Percentiles rank a stretch among this genome's conserved stretches.
Evolutionary conservation across 1,140 invertebrate species (phyloP).

Genomic region (Agrilus planipennis): DNA sequence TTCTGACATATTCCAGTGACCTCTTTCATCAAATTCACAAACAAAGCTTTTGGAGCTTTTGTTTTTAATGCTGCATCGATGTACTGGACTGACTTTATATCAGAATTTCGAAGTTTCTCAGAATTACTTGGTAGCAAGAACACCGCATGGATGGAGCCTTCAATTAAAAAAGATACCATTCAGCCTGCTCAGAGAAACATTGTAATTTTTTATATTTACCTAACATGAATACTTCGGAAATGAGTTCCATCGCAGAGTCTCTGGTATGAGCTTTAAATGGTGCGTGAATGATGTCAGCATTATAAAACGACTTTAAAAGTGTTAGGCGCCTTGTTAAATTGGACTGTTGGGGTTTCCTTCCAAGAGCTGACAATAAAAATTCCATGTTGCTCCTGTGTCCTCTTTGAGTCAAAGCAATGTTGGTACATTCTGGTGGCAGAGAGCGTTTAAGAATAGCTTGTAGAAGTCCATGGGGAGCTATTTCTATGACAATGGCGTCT

Average conservation of each 20-base stretch:
- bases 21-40: constrained; percentile 23
- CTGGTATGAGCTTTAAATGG: constrained; percentile 21
- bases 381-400: constrained; percentile 67
- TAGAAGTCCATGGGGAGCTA: constrained; percentile 74
- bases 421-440: constrained; percentile 45
- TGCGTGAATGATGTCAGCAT: constrained; percentile 20
- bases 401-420: constrained; percentile 70
- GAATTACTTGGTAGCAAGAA: constrained; percentile 21
- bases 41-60: constrained; percentile 25
- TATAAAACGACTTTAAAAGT: constrained; percentile 20
- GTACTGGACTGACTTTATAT: constrained; percentile 26
- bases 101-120: constrained; percentile 11
- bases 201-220: too few species aligned
- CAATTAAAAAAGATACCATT: too few species aligned
- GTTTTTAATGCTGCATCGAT: constrained; percentile 24
- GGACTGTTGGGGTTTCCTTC: constrained; percentile 18
- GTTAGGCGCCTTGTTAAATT: constrained; percentile 21
- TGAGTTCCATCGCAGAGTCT: constrained; percentile 23
- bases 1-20: constrained; percentile 22
- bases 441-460: constrained; percentile 56
- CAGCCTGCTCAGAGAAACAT: too few species aligned
- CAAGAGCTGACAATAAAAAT: constrained; percentile 41
- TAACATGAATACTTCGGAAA: constrained; percentile 21
- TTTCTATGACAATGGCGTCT: constrained; percentile 65
- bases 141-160: constrained; percentile 25